Conservation (phyloP, 2,113 vertebrate genomes). For the Labeo catla region DNA sequence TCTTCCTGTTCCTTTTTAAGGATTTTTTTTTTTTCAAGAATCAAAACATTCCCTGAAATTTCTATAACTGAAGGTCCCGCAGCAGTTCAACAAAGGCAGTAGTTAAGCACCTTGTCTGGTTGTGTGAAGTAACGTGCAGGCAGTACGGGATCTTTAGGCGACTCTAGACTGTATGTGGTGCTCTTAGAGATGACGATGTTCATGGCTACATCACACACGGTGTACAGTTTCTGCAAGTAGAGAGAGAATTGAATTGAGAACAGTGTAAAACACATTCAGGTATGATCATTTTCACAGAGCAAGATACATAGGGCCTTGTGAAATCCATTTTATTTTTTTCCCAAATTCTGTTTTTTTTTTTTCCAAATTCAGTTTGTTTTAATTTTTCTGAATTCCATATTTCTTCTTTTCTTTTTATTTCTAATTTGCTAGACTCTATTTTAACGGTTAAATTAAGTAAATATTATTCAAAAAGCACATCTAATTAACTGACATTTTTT, state of each 20-base stretch:
- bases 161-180: slow-evolving; percentile 98
- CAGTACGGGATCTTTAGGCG: slow-evolving; percentile 96
- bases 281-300: neutral
- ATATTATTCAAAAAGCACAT: too few species aligned
- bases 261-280: neutral
- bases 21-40: too few species aligned
- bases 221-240: slow-evolving; percentile 90
- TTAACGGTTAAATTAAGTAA: too few species aligned
- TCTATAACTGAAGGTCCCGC: neutral
- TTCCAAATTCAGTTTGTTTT: too few species aligned
- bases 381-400: too few species aligned
- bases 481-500: too few species aligned
- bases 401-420: too few species aligned
- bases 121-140: slow-evolving; percentile 95
- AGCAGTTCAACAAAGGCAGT: neutral
- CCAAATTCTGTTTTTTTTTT: too few species aligned
- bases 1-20: neutral
- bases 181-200: slow-evolving; percentile 99
- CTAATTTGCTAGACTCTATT: too few species aligned
- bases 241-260: slow-evolving; percentile 14
- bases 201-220: slow-evolving; percentile 98
- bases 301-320: neutral
- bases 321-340: too few species aligned
- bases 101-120: slow-evolving; percentile 90
- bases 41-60: neutral